These are phyloP conservation scores for Anguilla megastoma DNA, from an alignment of 2,797 vertebrate species.

Conservation along the genomic window DNA sequence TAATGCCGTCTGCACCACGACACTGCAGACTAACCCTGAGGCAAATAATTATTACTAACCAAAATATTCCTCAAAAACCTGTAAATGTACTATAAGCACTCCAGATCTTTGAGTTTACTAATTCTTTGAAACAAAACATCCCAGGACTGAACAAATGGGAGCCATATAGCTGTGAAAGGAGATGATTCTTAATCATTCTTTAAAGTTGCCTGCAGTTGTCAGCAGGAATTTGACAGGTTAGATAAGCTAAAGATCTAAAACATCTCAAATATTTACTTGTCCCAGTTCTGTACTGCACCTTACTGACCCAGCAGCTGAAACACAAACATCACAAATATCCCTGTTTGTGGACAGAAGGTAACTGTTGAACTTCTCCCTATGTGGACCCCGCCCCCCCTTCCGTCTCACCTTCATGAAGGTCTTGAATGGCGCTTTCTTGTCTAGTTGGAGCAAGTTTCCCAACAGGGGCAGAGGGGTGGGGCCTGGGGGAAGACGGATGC, in stretches of 20 bases:
- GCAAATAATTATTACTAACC: too few species aligned
- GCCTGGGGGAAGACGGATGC: constrained; percentile 60
- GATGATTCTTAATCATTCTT: not conserved
- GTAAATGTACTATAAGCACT: not conserved
- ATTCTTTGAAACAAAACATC: not conserved
- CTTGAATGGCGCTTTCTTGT: constrained; percentile 60
- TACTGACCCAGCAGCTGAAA: not conserved
- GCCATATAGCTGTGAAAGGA: not conserved
- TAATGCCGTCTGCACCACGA: not conserved
- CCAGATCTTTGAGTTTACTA: not conserved
- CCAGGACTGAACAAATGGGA: not conserved
- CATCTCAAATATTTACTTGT: not conserved
- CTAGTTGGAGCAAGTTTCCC: constrained; percentile 62
- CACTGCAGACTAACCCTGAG: not conserved
- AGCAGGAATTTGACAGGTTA: not conserved
- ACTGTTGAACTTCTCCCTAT: not conserved
- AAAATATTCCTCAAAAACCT: too few species aligned
- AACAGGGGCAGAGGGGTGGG: constrained; percentile 60
- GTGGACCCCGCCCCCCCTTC: not conserved
- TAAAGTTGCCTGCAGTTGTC: not conserved
- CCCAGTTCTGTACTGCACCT: not conserved
- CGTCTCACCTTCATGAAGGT: constrained; percentile 59
- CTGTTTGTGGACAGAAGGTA: not conserved
- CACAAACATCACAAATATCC: not conserved
- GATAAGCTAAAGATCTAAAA: not conserved